Percentiles rank a stretch among this genome's conserved stretches.
Evolutionary conservation across 2,888 invertebrate species (phyloP).

Genomic region (Cryptophagus acutangulus): DNA sequence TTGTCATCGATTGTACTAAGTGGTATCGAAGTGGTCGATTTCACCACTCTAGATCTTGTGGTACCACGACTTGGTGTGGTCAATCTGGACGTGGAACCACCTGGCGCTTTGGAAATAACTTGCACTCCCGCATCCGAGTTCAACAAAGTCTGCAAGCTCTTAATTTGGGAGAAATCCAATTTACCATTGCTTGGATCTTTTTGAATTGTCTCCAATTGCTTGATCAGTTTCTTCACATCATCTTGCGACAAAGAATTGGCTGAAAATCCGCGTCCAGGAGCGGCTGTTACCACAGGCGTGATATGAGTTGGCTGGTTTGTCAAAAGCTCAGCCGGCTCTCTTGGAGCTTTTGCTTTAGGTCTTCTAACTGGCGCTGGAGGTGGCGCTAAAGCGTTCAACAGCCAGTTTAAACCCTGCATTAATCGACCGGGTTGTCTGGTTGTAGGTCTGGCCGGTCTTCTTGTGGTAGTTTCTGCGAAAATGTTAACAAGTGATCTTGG

Average conservation of each 20-base stretch:
- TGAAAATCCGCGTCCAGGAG: conserved; percentile 25
- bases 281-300: conserved; percentile 38
- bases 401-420: conserved; percentile 45
- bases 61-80: conserved; percentile 14
- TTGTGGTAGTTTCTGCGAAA: conserved; percentile 29
- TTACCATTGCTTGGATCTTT: conserved; percentile 40
- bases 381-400: conserved; percentile 41
- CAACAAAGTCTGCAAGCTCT: conserved; percentile 36
- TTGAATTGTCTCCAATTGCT: conserved; percentile 41
- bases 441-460: conserved; percentile 36
- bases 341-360: conserved; percentile 27
- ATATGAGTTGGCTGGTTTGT: conserved; percentile 41
- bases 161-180: conserved; percentile 38
- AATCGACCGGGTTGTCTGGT: conserved; percentile 46
- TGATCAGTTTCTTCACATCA: conserved; percentile 38
- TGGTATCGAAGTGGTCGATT: conserved; percentile 22
- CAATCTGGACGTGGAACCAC: conserved; percentile 29
- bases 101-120: conserved; percentile 29
- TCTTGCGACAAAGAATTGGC: conserved; percentile 34
- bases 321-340: conserved; percentile 32
- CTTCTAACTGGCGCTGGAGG: conserved; percentile 32
- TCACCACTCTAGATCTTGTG: conserved; percentile 13
- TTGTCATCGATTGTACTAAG: conserved; percentile 26
- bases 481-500: conserved; percentile 42
- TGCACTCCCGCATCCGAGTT: conserved; percentile 32